Percentiles rank a stretch among this genome's conserved stretches.
phyloP scores from a whole-genome alignment of 2,888 invertebrate species.

The Mythimna vitellina region DNA sequence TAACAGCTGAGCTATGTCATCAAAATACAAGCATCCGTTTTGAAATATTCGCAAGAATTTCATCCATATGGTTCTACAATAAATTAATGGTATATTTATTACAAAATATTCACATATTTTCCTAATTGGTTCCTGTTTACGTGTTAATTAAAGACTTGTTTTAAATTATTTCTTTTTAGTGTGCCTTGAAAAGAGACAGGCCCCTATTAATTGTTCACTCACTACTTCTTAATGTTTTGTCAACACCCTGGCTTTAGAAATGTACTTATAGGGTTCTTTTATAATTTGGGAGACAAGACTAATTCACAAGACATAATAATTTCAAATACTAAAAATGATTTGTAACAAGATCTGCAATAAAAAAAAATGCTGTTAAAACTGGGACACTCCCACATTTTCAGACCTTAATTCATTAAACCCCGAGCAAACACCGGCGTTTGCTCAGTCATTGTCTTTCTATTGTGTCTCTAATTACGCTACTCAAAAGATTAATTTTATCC shows the following conservation, averaged over 20 bases:
- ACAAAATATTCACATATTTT: neutral
- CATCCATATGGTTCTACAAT: neutral
- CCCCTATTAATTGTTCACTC: neutral
- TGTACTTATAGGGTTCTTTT: neutral
- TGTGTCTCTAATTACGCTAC: no score
- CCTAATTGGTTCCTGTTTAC: neutral
- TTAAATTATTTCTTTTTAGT: neutral
- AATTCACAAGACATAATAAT: neutral
- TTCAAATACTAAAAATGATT: neutral
- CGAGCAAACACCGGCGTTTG: no score
- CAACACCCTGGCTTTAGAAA: neutral
- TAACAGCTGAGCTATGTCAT: constrained; percentile 77
- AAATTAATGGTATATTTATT: neutral
- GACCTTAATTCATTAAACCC: no score
- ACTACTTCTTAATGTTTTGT: neutral
- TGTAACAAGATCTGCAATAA: neutral
- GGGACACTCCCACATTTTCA: neutral
- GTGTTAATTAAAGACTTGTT: neutral
- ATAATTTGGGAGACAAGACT: neutral
- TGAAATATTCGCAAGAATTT: neutral
- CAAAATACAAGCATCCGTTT: constrained; percentile 15
- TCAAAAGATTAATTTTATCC: no score
- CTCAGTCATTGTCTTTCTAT: no score
- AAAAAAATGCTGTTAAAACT: neutral
- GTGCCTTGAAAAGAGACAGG: neutral